Percentiles rank a stretch among this genome's conserved stretches.
Evolutionary conservation across 2,113 vertebrate species (phyloP).

Genomic region (Ceyx cyanopectus): DNA sequence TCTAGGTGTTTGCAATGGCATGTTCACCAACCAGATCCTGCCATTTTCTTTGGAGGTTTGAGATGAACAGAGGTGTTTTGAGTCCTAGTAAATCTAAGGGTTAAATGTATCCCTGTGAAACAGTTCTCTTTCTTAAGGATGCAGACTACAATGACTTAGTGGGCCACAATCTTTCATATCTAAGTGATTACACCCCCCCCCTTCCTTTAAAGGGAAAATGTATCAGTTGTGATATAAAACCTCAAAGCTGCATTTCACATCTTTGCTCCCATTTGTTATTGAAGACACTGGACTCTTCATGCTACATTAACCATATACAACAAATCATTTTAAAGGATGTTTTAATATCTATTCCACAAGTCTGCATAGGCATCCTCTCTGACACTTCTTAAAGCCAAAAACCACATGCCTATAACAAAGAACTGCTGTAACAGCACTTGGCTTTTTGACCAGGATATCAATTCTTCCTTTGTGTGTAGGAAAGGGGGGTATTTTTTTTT

Average conservation of each 20-base stretch:
- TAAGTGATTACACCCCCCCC: not conserved
- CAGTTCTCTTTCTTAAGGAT: not conserved
- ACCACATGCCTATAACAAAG: not conserved
- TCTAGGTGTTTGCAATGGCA: not conserved
- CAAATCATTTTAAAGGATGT: not conserved
- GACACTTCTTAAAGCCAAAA: not conserved
- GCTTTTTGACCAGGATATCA: not conserved
- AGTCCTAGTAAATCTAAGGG: not conserved
- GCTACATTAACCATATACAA: not conserved
- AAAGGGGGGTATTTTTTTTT: constrained; percentile 6
- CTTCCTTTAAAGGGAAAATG: not conserved
- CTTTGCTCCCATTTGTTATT: not conserved
- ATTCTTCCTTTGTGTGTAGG: not conserved
- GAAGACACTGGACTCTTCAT: not conserved
- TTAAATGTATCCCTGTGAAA: not conserved
- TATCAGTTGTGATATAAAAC: not conserved
- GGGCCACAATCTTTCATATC: not conserved
- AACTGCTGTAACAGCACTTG: constrained; percentile 44
- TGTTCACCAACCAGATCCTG: not conserved
- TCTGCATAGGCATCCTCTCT: not conserved
- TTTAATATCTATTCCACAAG: constrained; percentile 2
- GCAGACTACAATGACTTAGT: not conserved
- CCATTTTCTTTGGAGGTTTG: not conserved
- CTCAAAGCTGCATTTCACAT: not conserved
- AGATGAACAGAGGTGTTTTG: not conserved